Evolutionary conservation across 2,888 invertebrate species (phyloP).

Genomic region (Atrina japonica): DNA sequence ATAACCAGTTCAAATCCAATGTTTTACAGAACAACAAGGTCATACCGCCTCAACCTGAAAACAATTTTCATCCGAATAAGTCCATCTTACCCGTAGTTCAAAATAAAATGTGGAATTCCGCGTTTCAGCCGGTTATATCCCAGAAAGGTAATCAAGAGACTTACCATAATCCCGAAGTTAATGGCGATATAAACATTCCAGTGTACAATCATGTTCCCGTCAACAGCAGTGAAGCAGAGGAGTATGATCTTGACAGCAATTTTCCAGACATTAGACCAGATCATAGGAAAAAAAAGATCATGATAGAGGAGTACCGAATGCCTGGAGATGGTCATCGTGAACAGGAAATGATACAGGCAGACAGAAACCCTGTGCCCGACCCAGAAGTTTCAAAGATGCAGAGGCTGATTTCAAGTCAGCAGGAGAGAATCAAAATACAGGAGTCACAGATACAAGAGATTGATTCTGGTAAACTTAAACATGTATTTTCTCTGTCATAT

Average conservation of each 20-base stretch:
- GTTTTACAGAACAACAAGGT: too few relatives aligned
- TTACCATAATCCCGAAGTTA: slow-evolving; percentile 27
- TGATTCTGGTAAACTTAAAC: slow-evolving; percentile 42
- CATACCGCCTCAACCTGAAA: too few relatives aligned
- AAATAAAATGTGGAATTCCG: slow-evolving; percentile 44
- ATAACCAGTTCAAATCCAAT: too few relatives aligned
- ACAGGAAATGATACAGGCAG: slow-evolving; percentile 29
- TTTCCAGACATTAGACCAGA: slow-evolving; percentile 64
- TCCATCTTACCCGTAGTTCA: slow-evolving; percentile 25
- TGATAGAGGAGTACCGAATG: slow-evolving; percentile 62
- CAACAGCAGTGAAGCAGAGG: slow-evolving; percentile 66
- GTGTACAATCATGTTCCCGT: slow-evolving; percentile 49
- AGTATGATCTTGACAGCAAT: slow-evolving; percentile 79
- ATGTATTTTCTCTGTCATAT: background rate
- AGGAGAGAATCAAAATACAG: slow-evolving; percentile 93
- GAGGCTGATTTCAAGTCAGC: slow-evolving; percentile 93
- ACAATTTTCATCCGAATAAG: background rate
- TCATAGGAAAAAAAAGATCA: slow-evolving; percentile 47
- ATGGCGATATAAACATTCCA: slow-evolving; percentile 53
- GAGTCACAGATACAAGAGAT: slow-evolving; percentile 93
- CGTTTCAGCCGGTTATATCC: slow-evolving; percentile 53
- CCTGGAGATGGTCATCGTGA: slow-evolving; percentile 52
- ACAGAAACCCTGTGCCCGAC: slow-evolving; percentile 47
- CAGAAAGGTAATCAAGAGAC: slow-evolving; percentile 36
- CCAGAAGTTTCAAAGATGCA: slow-evolving; percentile 83